Conservation (phyloP, 2,113 vertebrate genomes). For the Orcinus orca region DNA sequence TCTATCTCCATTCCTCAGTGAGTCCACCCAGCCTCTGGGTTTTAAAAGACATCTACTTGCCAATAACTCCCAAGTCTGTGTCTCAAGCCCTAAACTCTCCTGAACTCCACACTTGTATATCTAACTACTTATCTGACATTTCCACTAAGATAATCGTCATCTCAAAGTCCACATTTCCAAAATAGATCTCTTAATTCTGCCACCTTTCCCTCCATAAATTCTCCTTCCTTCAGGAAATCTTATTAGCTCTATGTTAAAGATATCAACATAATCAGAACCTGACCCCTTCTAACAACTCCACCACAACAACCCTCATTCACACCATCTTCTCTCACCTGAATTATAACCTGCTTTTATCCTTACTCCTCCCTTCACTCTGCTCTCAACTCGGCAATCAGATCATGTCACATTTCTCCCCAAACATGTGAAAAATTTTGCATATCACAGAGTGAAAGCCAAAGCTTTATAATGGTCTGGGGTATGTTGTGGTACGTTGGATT, state of each 20-base stretch:
- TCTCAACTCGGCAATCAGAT: background rate
- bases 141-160: background rate
- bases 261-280: background rate
- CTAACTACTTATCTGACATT: background rate
- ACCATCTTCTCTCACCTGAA: background rate
- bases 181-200: background rate
- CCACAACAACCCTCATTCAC: background rate
- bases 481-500: background rate
- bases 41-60: background rate
- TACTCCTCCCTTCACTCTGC: background rate
- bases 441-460: background rate
- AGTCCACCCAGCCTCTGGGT: background rate
- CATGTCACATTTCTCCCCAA: background rate
- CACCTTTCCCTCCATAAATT: background rate
- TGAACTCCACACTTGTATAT: background rate
- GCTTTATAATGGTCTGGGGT: background rate
- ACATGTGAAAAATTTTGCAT: background rate
- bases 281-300: background rate
- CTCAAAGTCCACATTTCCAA: background rate
- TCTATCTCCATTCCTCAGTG: background rate
- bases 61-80: background rate
- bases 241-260: background rate
- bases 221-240: background rate
- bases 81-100: background rate
- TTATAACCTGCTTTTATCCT: background rate